These are phyloP conservation scores for Xestia ashworthii DNA, from an alignment of 2,888 invertebrate genomes.

Conservation along the genomic window DNA sequence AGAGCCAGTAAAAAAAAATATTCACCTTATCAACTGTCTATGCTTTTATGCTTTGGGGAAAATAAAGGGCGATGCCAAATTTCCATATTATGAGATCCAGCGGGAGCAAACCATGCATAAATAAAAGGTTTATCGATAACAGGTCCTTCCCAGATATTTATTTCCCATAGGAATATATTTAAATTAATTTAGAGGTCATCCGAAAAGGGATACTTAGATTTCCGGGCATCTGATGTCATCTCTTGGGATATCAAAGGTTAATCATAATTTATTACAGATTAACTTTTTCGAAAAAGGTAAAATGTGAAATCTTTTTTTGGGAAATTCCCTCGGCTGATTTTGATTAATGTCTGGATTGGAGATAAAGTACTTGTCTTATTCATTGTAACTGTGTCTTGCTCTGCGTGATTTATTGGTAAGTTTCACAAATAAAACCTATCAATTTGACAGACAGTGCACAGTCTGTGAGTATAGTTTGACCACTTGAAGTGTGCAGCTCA, in stretches of 20 bases:
- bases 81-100: conserved; percentile 24
- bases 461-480: not conserved
- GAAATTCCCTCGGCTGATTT: not conserved
- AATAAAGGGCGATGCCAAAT: conserved; percentile 14
- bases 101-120: conserved; percentile 24
- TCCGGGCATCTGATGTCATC: conserved; percentile 13
- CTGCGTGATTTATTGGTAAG: not conserved
- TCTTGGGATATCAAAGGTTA: conserved; percentile 29
- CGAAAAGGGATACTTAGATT: conserved; percentile 19
- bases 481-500: too few species aligned
- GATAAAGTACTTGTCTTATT: not conserved
- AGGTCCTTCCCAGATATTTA: conserved; percentile 22
- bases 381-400: not conserved
- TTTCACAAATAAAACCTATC: not conserved
- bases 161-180: conserved; percentile 42
- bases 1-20: conserved; percentile 2
- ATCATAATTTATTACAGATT: conserved; percentile 37
- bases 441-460: not conserved
- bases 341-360: conserved; percentile 12
- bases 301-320: conserved; percentile 1
- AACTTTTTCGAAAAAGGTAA: conserved; percentile 15
- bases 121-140: conserved; percentile 23
- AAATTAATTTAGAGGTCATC: conserved; percentile 38
- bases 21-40: conserved; percentile 4
- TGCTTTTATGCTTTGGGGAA: not conserved